These are phyloP conservation scores for Setophaga petechia DNA, from an alignment of 2,113 vertebrate genomes.

Conservation along the genomic window DNA sequence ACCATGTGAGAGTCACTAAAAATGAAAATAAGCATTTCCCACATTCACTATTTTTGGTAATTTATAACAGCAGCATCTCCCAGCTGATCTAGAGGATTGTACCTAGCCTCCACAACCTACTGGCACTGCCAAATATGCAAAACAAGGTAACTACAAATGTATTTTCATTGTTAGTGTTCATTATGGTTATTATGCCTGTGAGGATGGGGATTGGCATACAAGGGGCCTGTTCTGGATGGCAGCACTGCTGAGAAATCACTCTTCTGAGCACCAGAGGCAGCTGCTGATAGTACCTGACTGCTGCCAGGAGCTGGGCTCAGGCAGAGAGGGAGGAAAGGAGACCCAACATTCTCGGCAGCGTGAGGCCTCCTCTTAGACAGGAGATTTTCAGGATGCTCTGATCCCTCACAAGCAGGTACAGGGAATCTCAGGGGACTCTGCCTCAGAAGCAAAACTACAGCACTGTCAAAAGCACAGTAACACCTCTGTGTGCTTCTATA, in stretches of 20 bases:
- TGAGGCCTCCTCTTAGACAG: background rate
- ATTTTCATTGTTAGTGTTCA: constrained; percentile 42
- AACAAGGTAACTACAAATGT: constrained; percentile 35
- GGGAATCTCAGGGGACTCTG: background rate
- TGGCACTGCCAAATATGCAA: constrained; percentile 24
- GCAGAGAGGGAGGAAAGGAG: background rate
- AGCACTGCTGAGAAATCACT: background rate
- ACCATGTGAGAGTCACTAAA: background rate
- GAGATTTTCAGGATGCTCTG: background rate
- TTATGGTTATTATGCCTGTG: constrained; percentile 19
- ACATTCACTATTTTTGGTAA: background rate
- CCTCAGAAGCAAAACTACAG: background rate
- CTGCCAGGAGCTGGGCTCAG: background rate
- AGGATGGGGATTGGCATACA: background rate
- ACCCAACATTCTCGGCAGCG: fast-evolving
- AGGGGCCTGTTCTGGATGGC: background rate
- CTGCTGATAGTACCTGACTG: background rate
- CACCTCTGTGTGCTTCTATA: background rate
- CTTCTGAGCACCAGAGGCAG: background rate
- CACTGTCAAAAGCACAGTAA: background rate
- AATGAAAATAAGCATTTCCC: background rate
- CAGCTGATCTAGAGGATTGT: background rate
- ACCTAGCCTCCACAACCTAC: background rate
- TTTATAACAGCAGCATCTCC: background rate
- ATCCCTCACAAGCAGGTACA: background rate